Conservation (phyloP, 2,797 vertebrate species). For the Peromyscus attwateri region DNA sequence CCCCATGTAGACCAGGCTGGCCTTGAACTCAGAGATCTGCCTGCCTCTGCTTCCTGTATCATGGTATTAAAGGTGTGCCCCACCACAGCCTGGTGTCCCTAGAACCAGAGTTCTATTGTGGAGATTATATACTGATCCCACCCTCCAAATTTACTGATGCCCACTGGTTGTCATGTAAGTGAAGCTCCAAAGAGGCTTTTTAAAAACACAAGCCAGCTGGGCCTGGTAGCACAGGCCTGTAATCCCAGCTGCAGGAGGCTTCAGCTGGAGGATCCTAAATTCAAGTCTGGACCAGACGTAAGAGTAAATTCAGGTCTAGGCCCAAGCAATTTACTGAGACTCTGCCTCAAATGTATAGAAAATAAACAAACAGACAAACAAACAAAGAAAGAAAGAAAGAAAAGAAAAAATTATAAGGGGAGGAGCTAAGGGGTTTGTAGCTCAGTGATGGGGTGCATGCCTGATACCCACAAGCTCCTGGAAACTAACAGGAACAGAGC, state of each 20-base stretch:
- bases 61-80: background rate
- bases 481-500: background rate
- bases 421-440: no score
- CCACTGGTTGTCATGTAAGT: background rate
- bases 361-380: background rate
- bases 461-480: background rate
- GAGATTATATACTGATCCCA: no score
- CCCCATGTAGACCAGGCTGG: background rate
- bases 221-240: background rate
- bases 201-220: no score
- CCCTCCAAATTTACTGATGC: background rate
- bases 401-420: background rate
- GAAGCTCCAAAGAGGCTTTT: background rate
- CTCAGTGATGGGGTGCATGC: background rate
- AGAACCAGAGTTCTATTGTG: background rate
- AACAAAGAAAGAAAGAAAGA: no score
- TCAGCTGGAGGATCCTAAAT: background rate
- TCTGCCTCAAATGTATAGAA: background rate
- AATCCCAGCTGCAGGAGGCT: background rate
- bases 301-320: background rate
- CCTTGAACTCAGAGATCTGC: background rate
- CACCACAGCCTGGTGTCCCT: background rate
- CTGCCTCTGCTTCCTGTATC: background rate
- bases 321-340: background rate
- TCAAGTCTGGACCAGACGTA: background rate